phyloP scores from a whole-genome alignment of 2,888 invertebrate species.

The Plagodis pulveraria region DNA sequence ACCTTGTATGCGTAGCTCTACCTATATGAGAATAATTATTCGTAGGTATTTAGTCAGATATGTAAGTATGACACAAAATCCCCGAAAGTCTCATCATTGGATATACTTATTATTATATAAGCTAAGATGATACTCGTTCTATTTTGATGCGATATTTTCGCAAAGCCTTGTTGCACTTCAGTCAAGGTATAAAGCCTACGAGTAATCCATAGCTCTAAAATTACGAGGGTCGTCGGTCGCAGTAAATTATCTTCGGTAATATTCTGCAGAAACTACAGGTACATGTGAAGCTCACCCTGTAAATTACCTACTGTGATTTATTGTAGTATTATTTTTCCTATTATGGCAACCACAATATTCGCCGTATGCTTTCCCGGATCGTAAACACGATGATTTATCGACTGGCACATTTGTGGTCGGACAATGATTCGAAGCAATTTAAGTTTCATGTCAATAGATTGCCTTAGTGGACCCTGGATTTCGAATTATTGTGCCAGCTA shows the following conservation, averaged over 20 bases:
- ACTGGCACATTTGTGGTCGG: conserved; percentile 52
- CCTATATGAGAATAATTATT: too few relatives aligned
- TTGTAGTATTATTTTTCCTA: conserved; percentile 44
- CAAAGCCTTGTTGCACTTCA: conserved; percentile 18
- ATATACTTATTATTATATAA: too few relatives aligned
- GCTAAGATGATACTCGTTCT: too few relatives aligned
- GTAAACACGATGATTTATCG: conserved; percentile 68
- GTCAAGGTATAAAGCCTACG: conserved; percentile 22
- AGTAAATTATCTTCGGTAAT: conserved; percentile 33
- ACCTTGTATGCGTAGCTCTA: too few relatives aligned
- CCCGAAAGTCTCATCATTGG: too few relatives aligned
- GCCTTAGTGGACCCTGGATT: conserved; percentile 1
- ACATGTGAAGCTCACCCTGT: conserved; percentile 46
- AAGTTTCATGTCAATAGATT: conserved; percentile 48
- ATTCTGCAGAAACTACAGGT: conserved; percentile 37
- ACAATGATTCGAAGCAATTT: conserved; percentile 48
- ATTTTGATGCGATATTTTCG: not conserved
- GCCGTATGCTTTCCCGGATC: conserved; percentile 47
- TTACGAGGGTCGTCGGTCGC: conserved; percentile 19
- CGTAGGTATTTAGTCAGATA: too few relatives aligned
- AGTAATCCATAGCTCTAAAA: conserved; percentile 4
- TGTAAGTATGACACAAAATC: too few relatives aligned
- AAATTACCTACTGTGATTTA: conserved; percentile 60
- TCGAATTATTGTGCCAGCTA: too few relatives aligned
- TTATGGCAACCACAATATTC: conserved; percentile 43